Base-by-base conservation (phyloP, 2,113 vertebrate species). In the Alces alces region DNA sequence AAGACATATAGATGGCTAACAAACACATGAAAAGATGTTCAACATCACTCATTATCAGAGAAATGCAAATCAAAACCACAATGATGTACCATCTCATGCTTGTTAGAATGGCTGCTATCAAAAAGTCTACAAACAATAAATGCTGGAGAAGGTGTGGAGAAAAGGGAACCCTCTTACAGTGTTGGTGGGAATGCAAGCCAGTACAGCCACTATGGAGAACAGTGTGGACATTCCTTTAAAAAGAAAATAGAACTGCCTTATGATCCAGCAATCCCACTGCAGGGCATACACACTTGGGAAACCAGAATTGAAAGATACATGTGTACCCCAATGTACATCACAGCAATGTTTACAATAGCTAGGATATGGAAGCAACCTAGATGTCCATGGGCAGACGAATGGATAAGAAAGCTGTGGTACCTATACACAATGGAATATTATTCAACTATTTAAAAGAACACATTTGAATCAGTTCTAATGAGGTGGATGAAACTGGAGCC, bases 351-450 rank as follows among this genome's bases (percentile, higher is more conserved):
- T 70, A 66, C 17, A 66, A 21, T 36, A 36, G 8, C 64, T 66
- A 66, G 33, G 17, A 36, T 66, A 66, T 36, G 8, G 64, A 36
- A 36, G 33, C n/a, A 66, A 66, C 64, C 64, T 66, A 66, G 33
- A 36, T 36, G 10, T 66, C 64, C 17, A 36, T 5, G 0, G 0
- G 4, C 17, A 36, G 17, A 66, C 1, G 10, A 66, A 66, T 66
- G 8, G n/a, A 66, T 66, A 36, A 66, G 17, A 36, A 66, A 36
- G 33, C 5, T 36, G 5, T 66, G 64, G 33, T 11, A 66, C 33
- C 10, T 66, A 36, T 66, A 66, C 64, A 66, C 64, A 66, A 66
- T n/a, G 33, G 17, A 19, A 36, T 36, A 66, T 21, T 66, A 66
- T 4, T 66, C 16, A 36, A 19, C 64, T 66, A 36, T n/a, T 66